Base-by-base conservation (phyloP, 2,113 vertebrate genomes). In the Actenoides hombroni region DNA sequence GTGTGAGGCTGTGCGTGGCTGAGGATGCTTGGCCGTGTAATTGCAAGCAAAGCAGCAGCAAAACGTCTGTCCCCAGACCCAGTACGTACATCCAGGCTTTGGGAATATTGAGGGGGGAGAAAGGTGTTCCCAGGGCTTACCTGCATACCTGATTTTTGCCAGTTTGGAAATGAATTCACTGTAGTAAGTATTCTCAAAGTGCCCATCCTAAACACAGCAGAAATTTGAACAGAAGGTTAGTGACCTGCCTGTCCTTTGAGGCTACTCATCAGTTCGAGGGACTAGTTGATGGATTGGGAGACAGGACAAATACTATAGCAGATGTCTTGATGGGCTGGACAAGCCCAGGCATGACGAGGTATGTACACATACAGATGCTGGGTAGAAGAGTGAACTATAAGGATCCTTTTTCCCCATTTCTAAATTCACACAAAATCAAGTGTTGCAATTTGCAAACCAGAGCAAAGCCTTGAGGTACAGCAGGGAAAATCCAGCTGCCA, bases 161-260 rank as follows among this genome's bases (percentile, higher is more conserved):
- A 99, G 80, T 81, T 98, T 98, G 86, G 97, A 97, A 68, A 99
- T 98, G 83, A 99, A 98, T 42, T 98, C 95, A 4, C 98, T 99
- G 95, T 99, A 99, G 96, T 99, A 99, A 5, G 98, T 98, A 79
- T 99, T 99, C 95, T 99, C 99, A 24, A 98, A 98, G 59, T 98
- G 96, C 0, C 98, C 98, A 5, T 98, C 98, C 99, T 99, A 92
- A n/a, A 79, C 59, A 92, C 20, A 93, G 75, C 54, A 65, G 25
- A 29, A 44, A 76, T 10, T 11, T 25, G 37, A 42, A 76, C 37
- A 84, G 2, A 44, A 59, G 40, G 8, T 75, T 56, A 74, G 51
- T 48, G 26, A 56, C 48, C 78, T 80, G 79, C 59, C 75, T 61
- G 46, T n/a, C 24, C 60, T 39, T 7, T 39, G 35, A 10, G 21